Evolutionary conservation across 2,888 invertebrate species (phyloP).

Genomic region (Caradrina kadenii): DNA sequence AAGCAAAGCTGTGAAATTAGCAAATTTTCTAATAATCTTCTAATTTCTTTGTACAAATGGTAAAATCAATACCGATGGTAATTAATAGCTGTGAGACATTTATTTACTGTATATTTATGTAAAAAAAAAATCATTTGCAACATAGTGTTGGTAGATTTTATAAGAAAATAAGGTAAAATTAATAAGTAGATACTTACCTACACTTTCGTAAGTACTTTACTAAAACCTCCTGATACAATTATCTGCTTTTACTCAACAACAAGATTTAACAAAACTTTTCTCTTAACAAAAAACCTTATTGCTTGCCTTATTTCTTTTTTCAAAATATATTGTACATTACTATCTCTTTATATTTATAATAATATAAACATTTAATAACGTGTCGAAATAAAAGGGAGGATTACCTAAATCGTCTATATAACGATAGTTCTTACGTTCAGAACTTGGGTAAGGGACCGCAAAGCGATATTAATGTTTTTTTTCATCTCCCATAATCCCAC

Average conservation of each 20-base stretch:
- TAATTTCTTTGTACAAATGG: too few relatives aligned
- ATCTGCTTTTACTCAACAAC: neutral
- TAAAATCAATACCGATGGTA: too few relatives aligned
- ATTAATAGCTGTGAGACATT: too few relatives aligned
- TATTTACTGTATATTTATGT: too few relatives aligned
- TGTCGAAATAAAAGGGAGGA: conserved; percentile 34
- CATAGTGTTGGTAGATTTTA: too few relatives aligned
- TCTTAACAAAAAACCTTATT: neutral
- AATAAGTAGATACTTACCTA: too few relatives aligned
- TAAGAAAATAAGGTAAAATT: too few relatives aligned
- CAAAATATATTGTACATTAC: too few relatives aligned
- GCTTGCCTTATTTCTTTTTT: neutral
- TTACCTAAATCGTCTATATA: conserved; percentile 34
- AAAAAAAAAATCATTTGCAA: too few relatives aligned
- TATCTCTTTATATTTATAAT: too few relatives aligned
- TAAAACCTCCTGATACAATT: neutral
- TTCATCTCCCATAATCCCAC: conserved; percentile 56
- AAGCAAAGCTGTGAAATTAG: too few relatives aligned
- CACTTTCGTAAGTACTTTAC: neutral
- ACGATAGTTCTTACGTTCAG: conserved; percentile 40
- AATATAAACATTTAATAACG: conserved; percentile 18
- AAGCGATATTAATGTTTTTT: conserved; percentile 55
- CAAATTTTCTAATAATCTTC: too few relatives aligned
- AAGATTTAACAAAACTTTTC: neutral
- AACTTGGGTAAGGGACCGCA: conserved; percentile 40